Evolutionary conservation across 2,888 invertebrate genomes (phyloP).

Genomic region (Drosophila incognita): DNA sequence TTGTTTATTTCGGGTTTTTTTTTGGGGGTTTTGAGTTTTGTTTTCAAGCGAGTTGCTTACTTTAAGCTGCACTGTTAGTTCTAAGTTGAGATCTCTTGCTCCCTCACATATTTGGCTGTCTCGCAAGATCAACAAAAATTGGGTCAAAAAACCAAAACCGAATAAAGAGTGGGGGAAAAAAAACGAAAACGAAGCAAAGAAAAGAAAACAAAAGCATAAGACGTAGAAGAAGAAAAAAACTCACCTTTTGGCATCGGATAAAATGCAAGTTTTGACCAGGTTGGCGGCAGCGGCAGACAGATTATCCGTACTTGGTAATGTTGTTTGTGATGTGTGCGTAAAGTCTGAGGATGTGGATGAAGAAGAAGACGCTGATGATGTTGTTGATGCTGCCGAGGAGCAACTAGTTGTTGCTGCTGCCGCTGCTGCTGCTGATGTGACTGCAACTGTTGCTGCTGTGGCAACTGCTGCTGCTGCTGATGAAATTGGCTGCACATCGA

Average conservation of each 20-base stretch:
- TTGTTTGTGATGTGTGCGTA: slow-evolving; percentile 75
- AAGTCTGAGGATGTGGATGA: slow-evolving; percentile 72
- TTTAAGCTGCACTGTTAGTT: slow-evolving; percentile 41
- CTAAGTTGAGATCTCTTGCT: slow-evolving; percentile 32
- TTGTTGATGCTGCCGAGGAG: slow-evolving; percentile 34
- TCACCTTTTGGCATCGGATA: slow-evolving; percentile 81
- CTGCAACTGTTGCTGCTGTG: slow-evolving; percentile 38
- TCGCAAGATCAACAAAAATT: slow-evolving; percentile 29
- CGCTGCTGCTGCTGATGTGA: slow-evolving; percentile 35
- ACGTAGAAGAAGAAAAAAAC: slow-evolving; percentile 38
- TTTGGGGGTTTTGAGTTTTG: background rate
- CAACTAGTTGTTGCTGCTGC: slow-evolving; percentile 19
- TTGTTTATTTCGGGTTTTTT: slow-evolving; percentile 23
- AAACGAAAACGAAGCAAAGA: slow-evolving; percentile 8
- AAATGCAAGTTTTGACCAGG: slow-evolving; percentile 81
- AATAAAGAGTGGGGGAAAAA: slow-evolving; percentile 4
- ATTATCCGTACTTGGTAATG: slow-evolving; percentile 78
- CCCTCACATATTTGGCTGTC: slow-evolving; percentile 3
- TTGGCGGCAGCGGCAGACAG: slow-evolving; percentile 69
- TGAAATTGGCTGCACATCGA: slow-evolving; percentile 62
- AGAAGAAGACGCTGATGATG: slow-evolving; percentile 47
- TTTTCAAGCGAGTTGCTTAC: slow-evolving; percentile 9
- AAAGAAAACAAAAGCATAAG: slow-evolving; percentile 38
- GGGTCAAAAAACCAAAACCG: slow-evolving; percentile 29
- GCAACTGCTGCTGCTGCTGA: slow-evolving; percentile 20